phyloP scores from a whole-genome alignment of 2,797 vertebrate genomes.

The Numenius phaeopus region DNA sequence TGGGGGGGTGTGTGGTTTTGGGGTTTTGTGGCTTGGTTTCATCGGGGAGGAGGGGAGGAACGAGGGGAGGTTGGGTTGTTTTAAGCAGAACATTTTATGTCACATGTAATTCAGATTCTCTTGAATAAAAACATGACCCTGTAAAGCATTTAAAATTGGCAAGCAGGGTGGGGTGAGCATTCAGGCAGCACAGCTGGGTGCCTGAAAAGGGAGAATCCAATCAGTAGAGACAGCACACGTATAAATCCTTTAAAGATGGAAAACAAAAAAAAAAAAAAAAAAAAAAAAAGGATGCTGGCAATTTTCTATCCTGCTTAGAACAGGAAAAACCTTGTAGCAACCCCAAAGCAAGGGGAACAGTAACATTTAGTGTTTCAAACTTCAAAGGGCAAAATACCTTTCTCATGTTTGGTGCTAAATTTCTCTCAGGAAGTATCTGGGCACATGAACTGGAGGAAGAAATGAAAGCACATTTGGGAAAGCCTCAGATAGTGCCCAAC shows the following conservation, averaged over 20 bases:
- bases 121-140: background rate
- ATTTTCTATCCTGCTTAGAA: background rate
- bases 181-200: conserved; percentile 28
- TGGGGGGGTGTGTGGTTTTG: accelerated
- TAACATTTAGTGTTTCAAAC: background rate
- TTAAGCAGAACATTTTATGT: background rate
- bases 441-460: background rate
- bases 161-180: background rate
- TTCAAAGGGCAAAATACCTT: background rate
- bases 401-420: background rate
- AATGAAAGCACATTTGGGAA: background rate
- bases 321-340: background rate
- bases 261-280: accelerated
- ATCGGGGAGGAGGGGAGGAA: too few relatives aligned
- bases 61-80: background rate
- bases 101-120: background rate
- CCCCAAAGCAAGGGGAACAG: background rate
- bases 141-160: background rate
- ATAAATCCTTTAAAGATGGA: background rate
- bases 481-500: background rate
- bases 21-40: background rate
- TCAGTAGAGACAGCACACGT: background rate
- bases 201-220: conserved; percentile 4
- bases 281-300: background rate
- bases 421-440: background rate